phyloP scores from a whole-genome alignment of 1,140 invertebrate genomes.

The Anastrepha ludens region DNA sequence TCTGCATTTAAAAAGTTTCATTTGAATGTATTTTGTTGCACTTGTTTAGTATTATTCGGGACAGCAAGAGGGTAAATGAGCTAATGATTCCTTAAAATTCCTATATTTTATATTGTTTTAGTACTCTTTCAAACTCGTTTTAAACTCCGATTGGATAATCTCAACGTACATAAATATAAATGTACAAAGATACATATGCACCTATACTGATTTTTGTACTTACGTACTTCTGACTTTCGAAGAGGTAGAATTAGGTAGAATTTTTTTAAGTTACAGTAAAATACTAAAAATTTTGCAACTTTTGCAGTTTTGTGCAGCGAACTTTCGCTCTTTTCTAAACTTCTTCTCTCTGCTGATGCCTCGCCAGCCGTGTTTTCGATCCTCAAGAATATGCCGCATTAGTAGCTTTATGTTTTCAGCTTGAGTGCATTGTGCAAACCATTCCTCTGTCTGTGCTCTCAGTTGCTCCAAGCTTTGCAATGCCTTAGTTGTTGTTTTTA shows the following conservation, averaged over 20 bases:
- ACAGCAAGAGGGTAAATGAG: no score
- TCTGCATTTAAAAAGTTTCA: no score
- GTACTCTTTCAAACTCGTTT: no score
- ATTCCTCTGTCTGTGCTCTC: not conserved
- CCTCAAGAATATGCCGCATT: slow-evolving; percentile 25
- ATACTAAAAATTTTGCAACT: slow-evolving; percentile 34
- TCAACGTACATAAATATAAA: no score
- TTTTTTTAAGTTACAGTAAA: slow-evolving; percentile 25
- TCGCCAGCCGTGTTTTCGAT: not conserved
- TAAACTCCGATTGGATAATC: no score
- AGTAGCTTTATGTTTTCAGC: slow-evolving; percentile 43
- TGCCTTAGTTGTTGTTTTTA: not conserved
- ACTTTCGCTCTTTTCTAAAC: slow-evolving; percentile 50
- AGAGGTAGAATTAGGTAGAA: not conserved
- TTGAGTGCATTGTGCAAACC: slow-evolving; percentile 23
- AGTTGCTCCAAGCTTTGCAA: not conserved
- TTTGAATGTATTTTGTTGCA: no score
- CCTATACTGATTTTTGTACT: no score
- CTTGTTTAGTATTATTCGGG: no score
- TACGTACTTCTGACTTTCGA: no score
- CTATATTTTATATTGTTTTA: no score
- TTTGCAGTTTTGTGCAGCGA: slow-evolving; percentile 41
- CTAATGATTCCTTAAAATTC: no score
- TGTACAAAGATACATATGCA: not conserved
- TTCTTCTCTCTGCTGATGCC: not conserved